Base-by-base conservation (phyloP, 2,113 vertebrate genomes). In the Scomber japonicus region DNA sequence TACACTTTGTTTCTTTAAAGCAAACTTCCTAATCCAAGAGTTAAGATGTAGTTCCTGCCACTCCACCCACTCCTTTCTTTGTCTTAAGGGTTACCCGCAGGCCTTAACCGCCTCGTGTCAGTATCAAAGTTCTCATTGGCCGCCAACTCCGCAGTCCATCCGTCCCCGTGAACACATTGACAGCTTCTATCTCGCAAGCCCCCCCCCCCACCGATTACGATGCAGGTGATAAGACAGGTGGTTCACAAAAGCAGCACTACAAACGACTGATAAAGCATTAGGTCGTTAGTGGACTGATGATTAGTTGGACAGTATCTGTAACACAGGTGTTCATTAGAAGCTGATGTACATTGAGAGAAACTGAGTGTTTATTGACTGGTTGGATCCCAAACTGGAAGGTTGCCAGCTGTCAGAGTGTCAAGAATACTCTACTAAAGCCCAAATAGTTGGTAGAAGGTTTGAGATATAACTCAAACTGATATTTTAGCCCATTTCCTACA, bases 211-310 rank as follows among this genome's bases (percentile, higher is more conserved):
- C 70, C 64, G 86, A 92, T 89, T 85, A 88, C 64, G 80, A 90
- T 89, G 81, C 71, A 61, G 74, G 31, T 68, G 91, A 94, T 94
- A 94, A 93, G 87, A 48, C 27, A 66, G 71, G 70, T 44, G 15
- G 59, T 59, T 80, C 71, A 62, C 66, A 74, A 89, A 89, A 80
- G 75, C 75, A 62, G 74, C 35, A 63, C 68, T 50, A 88, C 84
- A 84, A 87, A 86, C 60, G 40, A 57, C 85, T 80, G 89, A 93
- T 93, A 90, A 88, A 78, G 77, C 84, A 89, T 89, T 68, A 79
- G 84, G 49, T 86, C 21, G 64, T 72, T 80, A 48, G 27, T 78
- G 3, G n/a, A 75, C 70, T 73, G 60, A 59, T 80, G 68, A 91
- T 85, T 68, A 81, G 66, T 31, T 53, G 46, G 15, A 35, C 21